Conservation (phyloP, 2,888 invertebrate genomes). For the Parnassius apollo region DNA sequence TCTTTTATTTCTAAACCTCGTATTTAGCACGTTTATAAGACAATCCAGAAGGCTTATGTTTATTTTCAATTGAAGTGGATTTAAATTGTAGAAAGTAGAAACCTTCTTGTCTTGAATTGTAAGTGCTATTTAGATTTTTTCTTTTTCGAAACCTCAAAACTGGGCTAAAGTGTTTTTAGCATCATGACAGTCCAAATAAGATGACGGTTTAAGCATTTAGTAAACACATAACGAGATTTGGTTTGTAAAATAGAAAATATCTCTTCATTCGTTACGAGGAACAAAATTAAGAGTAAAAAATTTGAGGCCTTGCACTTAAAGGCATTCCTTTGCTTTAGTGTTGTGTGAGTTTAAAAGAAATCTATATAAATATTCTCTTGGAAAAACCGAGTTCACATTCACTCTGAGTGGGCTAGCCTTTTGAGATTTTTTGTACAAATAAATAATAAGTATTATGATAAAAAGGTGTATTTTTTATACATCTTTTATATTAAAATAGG, state of each 20-base stretch:
- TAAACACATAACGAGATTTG: conserved; percentile 61
- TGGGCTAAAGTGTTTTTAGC: conserved; percentile 25
- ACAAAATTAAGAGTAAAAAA: conserved; percentile 52
- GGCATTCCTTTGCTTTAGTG: conserved; percentile 50
- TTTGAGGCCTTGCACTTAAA: conserved; percentile 67
- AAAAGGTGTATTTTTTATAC: too few species aligned
- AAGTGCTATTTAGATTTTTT: too few species aligned
- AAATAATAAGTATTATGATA: too few species aligned
- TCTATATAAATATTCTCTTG: conserved; percentile 53
- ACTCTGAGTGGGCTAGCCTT: conserved; percentile 7
- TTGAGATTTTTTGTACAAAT: background rate
- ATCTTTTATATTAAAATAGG: too few species aligned
- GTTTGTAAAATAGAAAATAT: conserved; percentile 69
- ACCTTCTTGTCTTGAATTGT: too few species aligned
- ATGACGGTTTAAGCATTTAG: conserved; percentile 54
- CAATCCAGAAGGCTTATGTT: background rate
- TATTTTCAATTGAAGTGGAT: background rate
- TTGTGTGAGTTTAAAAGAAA: conserved; percentile 55
- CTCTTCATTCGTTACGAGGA: conserved; percentile 44
- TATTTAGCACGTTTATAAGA: background rate
- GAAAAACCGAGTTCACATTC: conserved; percentile 40
- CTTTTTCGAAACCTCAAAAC: too few species aligned
- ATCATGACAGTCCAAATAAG: conserved; percentile 43
- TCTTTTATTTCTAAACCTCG: background rate
- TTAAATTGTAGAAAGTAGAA: too few species aligned